Base-by-base conservation (phyloP, 1,140 invertebrate genomes). In the Harpegnathos saltator region DNA sequence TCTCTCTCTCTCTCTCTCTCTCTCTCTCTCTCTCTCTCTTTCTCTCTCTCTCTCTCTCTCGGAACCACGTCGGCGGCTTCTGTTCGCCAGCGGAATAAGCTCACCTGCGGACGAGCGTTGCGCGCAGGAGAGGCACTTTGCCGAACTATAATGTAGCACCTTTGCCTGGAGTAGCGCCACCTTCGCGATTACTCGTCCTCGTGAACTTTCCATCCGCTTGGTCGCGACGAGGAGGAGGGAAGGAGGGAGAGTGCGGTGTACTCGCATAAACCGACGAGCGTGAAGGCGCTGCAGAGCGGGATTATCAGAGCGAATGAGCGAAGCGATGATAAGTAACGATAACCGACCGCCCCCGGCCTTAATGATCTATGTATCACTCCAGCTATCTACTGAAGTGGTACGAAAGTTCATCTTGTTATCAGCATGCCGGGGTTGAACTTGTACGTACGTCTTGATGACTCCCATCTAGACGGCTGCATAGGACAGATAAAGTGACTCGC, bases 321-420 rank as follows among this genome's bases (percentile, higher is more conserved):
- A 44, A 44, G 38, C 38, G 38, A 44, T 44, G 38, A 44, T 44
- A 44, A 44, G 38, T 56, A 63, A 85, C 77, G 84, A 87, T 83
- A 86, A 86, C 84, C 24, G 50, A 7, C 14, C 54, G 50, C 59
- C 33, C 54, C 33, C 54, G 69, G 38, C 56, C 75, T 58, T 88
- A 87, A 88, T 88, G 85, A 87, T 88, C 68, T 69, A 87, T 84
- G 85, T 83, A 88, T 88, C 85, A 75, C 33, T 48, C 48, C 44
- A 63, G 69, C 69, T 87, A 88, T 77, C 85, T 84, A 69, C 48
- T 61, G 2, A 22, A 75, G 58, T 73, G 72, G 54, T 9, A n/a
- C 68, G 81, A 86, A 87, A 87, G 73, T 86, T 87, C 52, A 58
- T 83, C 82, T 77, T 68, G 85, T 88, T 88, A 88, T 88, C 85